Percentiles rank a stretch among this genome's conserved stretches.
These are phyloP conservation scores for Thalpophila matura DNA, from an alignment of 2,888 invertebrate genomes.

Conservation along the genomic window DNA sequence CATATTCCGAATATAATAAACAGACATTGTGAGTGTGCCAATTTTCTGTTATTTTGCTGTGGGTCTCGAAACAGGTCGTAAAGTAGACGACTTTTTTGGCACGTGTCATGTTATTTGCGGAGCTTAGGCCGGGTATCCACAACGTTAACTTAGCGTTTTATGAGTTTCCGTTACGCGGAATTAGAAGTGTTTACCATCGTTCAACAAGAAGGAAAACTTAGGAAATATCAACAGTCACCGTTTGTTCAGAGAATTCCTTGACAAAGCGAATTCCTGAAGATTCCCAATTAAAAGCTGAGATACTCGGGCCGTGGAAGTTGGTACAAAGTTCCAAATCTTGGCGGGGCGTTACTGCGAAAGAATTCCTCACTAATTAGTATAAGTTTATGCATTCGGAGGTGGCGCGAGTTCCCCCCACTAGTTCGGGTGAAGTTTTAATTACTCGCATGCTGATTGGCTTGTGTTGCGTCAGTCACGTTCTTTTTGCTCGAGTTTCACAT, in stretches of 20 bases:
- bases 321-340: conserved; percentile 86
- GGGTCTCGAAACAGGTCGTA: conserved; percentile 46
- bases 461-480: conserved; percentile 78
- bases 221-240: conserved; percentile 77
- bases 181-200: conserved; percentile 62
- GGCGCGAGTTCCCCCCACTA: conserved; percentile 69
- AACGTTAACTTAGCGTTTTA: conserved; percentile 56
- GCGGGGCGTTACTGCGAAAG: conserved; percentile 81
- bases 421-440: conserved; percentile 86
- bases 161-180: conserved; percentile 51
- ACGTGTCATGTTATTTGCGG: conserved; percentile 55
- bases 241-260: conserved; percentile 83
- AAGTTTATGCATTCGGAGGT: conserved; percentile 88
- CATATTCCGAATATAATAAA: conserved; percentile 51
- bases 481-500: conserved; percentile 65
- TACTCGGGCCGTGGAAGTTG: conserved; percentile 83
- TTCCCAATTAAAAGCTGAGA: conserved; percentile 89
- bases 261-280: conserved; percentile 87
- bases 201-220: conserved; percentile 50
- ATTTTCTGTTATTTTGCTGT: conserved; percentile 59
- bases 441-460: conserved; percentile 72
- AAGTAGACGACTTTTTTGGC: conserved; percentile 63
- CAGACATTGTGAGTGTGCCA: conserved; percentile 59
- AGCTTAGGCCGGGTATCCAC: conserved; percentile 40
- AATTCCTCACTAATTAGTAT: conserved; percentile 88